Evolutionary conservation across 2,113 vertebrate genomes (phyloP).

Genomic region (Phaethon lepturus): DNA sequence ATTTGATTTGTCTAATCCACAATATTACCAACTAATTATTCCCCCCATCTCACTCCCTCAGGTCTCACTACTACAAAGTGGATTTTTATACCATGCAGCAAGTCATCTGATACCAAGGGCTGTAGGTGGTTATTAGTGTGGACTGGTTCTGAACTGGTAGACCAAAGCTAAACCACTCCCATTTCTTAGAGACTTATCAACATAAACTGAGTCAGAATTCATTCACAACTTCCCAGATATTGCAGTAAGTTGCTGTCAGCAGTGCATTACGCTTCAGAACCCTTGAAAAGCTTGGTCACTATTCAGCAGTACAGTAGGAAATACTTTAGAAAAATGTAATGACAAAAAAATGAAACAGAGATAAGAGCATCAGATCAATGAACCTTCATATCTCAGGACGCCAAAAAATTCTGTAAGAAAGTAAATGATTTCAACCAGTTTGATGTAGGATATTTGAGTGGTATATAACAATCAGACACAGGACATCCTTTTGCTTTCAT

Average conservation of each 20-base stretch:
- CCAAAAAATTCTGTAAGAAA: background rate
- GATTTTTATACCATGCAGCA: background rate
- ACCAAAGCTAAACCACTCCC: background rate
- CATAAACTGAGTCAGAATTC: background rate
- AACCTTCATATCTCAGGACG: background rate
- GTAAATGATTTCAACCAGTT: background rate
- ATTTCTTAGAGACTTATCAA: background rate
- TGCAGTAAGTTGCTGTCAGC: background rate
- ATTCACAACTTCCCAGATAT: background rate
- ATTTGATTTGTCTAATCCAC: background rate
- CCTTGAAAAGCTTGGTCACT: background rate
- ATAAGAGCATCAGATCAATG: background rate
- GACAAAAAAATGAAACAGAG: background rate
- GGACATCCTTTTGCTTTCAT: background rate
- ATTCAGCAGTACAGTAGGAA: background rate
- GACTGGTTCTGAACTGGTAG: background rate
- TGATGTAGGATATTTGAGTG: background rate
- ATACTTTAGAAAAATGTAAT: background rate
- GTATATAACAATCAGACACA: background rate
- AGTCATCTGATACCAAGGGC: background rate
- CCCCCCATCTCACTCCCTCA: fast-evolving
- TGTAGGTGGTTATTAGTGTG: background rate
- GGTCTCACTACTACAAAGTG: background rate
- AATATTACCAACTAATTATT: background rate
- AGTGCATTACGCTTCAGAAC: background rate